Evolutionary conservation across 1,140 invertebrate genomes (phyloP).

Genomic region (Heliconius melpomene): DNA sequence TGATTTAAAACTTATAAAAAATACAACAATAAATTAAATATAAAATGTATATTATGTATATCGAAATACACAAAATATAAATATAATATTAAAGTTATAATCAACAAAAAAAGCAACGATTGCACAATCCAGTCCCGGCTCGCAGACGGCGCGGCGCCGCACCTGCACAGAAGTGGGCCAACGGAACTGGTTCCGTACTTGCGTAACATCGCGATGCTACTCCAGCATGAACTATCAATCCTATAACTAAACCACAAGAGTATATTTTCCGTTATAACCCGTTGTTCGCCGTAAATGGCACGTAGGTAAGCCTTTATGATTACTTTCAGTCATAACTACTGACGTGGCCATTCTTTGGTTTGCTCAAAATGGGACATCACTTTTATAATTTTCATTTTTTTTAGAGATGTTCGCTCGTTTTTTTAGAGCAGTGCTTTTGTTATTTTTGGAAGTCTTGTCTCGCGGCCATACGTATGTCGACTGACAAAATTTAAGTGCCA

Average conservation of each 20-base stretch:
- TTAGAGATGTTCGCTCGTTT: too few relatives aligned
- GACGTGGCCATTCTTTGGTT: too few relatives aligned
- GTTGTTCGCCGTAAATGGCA: slow-evolving; percentile 2
- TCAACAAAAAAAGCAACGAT: slow-evolving; percentile 5
- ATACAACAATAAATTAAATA: too few relatives aligned
- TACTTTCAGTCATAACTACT: slow-evolving; percentile 25
- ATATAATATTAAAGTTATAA: not conserved
- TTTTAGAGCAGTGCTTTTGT: too few relatives aligned
- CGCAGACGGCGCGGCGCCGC: slow-evolving; percentile 64
- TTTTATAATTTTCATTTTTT: too few relatives aligned
- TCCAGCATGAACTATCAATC: slow-evolving; percentile 3
- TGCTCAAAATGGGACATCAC: too few relatives aligned
- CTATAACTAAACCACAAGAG: slow-evolving; percentile 21
- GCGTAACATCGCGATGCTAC: slow-evolving; percentile 33
- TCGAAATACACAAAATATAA: not conserved
- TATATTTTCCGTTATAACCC: slow-evolving; percentile 11
- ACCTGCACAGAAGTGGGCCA: slow-evolving; percentile 56
- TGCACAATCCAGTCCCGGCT: slow-evolving; percentile 37
- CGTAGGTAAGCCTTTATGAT: slow-evolving; percentile 10
- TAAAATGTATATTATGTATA: too few relatives aligned
- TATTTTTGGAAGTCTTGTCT: too few relatives aligned
- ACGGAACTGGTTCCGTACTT: slow-evolving; percentile 49
- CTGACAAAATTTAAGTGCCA: too few relatives aligned
- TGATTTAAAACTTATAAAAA: too few relatives aligned
- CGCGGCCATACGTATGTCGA: too few relatives aligned